Evolutionary conservation across 1,140 invertebrate species (phyloP).

Genomic region (Lerema accius): DNA sequence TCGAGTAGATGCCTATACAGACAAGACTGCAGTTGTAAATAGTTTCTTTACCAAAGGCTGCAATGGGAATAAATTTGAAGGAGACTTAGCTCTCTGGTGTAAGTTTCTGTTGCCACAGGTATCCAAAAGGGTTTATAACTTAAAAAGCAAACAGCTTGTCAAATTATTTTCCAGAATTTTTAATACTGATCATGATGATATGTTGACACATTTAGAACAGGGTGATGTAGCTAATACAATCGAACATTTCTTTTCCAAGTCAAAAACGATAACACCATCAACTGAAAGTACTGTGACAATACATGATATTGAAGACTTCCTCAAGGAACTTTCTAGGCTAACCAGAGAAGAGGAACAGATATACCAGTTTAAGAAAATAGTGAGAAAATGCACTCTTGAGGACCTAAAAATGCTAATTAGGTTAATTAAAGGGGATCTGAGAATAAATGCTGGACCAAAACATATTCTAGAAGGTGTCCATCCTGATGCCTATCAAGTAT

Average conservation of each 20-base stretch:
- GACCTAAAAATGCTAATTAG: slow-evolving; percentile 94
- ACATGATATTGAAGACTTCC: slow-evolving; percentile 90
- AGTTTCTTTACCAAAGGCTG: slow-evolving; percentile 87
- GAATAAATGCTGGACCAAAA: slow-evolving; percentile 96
- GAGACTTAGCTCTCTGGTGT: slow-evolving; percentile 92
- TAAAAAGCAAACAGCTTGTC: slow-evolving; percentile 95
- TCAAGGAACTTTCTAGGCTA: slow-evolving; percentile 88
- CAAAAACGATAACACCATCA: slow-evolving; percentile 83
- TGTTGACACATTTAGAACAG: slow-evolving; percentile 93
- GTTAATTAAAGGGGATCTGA: slow-evolving; percentile 94
- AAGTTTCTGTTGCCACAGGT: slow-evolving; percentile 92
- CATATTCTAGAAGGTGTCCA: slow-evolving; percentile 94
- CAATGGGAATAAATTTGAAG: slow-evolving; percentile 87
- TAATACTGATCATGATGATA: slow-evolving; percentile 87
- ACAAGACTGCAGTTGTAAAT: slow-evolving; percentile 90
- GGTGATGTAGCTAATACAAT: slow-evolving; percentile 96
- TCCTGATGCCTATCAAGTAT: slow-evolving; percentile 92
- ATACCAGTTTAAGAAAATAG: slow-evolving; percentile 88
- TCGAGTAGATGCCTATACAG: slow-evolving; percentile 89
- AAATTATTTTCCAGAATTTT: slow-evolving; percentile 95
- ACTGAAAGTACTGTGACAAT: slow-evolving; percentile 89
- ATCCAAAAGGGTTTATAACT: slow-evolving; percentile 93
- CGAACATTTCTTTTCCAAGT: slow-evolving; percentile 90
- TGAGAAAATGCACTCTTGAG: slow-evolving; percentile 90
- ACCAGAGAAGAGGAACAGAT: slow-evolving; percentile 95